A percentile compares a stretch with the other conserved stretches of the same genome.
phyloP scores from a whole-genome alignment of 2,113 vertebrate species.

The Fulmarus glacialis region DNA sequence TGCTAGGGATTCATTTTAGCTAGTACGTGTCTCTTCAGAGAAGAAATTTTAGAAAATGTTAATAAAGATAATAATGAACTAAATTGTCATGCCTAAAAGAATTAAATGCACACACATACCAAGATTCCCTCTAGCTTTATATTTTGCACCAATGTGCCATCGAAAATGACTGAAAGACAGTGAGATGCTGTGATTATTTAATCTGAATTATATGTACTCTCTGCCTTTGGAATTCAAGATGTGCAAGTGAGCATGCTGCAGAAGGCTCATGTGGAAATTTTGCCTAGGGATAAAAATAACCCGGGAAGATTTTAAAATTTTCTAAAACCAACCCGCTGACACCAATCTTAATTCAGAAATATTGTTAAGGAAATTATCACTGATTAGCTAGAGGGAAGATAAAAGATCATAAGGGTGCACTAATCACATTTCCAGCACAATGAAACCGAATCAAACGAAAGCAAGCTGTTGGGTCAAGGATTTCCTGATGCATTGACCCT shows the following conservation, averaged over 20 bases:
- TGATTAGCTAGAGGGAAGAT: slow-evolving; percentile 26
- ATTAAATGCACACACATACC: neutral
- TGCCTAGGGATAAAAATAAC: slow-evolving; percentile 51
- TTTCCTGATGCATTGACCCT: neutral
- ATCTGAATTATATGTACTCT: neutral
- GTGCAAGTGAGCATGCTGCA: neutral
- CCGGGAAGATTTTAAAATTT: slow-evolving; percentile 42
- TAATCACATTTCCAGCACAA: slow-evolving; percentile 37
- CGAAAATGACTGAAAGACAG: neutral
- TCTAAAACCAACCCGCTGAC: slow-evolving; percentile 54
- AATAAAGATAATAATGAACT: slow-evolving; percentile 41
- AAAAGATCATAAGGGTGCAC: neutral
- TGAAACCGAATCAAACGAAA: neutral
- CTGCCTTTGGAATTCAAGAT: slow-evolving; percentile 14
- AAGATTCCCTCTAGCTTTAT: neutral
- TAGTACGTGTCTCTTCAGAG: neutral
- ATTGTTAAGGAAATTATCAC: slow-evolving; percentile 44
- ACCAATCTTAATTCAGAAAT: slow-evolving; percentile 50
- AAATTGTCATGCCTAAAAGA: slow-evolving; percentile 31
- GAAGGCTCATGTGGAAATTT: slow-evolving; percentile 17
- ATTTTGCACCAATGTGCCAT: slow-evolving; percentile 26
- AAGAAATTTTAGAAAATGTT: neutral
- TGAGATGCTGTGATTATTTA: neutral
- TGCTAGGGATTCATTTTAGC: slow-evolving; percentile 31
- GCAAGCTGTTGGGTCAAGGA: slow-evolving; percentile 6